Conservation (phyloP, 1,140 invertebrate genomes). For the Meloidogyne exigua region DNA sequence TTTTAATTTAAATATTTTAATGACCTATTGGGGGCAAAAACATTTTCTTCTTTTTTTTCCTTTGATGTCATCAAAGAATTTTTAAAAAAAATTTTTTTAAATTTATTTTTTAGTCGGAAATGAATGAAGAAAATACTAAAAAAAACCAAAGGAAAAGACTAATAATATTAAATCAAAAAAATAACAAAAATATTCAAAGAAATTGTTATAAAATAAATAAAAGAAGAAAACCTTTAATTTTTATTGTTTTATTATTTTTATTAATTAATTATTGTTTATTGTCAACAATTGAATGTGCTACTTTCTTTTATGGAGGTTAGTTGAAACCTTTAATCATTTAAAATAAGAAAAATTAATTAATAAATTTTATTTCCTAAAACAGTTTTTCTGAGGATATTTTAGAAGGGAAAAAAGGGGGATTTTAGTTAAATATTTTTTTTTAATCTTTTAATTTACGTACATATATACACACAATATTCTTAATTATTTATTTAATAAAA, state of each 20-base stretch:
- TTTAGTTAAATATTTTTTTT: too few relatives aligned
- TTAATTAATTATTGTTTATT: constrained; percentile 6
- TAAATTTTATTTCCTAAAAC: too few relatives aligned
- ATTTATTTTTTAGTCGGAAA: neutral
- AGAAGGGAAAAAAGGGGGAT: too few relatives aligned
- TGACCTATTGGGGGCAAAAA: neutral
- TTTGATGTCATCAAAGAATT: neutral
- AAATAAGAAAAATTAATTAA: too few relatives aligned
- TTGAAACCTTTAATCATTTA: too few relatives aligned
- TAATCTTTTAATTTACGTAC: too few relatives aligned
- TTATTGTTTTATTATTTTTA: constrained; percentile 3
- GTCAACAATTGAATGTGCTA: constrained; percentile 7
- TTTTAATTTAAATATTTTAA: neutral
- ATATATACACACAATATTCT: too few relatives aligned
- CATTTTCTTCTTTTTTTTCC: neutral
- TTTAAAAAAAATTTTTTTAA: neutral
- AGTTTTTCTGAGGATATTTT: too few relatives aligned
- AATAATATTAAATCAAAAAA: neutral
- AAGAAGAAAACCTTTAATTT: constrained; percentile 1
- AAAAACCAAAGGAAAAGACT: neutral
- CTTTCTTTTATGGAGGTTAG: constrained; percentile 14
- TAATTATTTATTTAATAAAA: too few relatives aligned
- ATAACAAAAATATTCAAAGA: neutral
- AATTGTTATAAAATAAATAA: neutral
- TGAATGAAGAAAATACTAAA: neutral